Conservation (phyloP, 2,888 invertebrate species). For the Diarsia mendica region DNA sequence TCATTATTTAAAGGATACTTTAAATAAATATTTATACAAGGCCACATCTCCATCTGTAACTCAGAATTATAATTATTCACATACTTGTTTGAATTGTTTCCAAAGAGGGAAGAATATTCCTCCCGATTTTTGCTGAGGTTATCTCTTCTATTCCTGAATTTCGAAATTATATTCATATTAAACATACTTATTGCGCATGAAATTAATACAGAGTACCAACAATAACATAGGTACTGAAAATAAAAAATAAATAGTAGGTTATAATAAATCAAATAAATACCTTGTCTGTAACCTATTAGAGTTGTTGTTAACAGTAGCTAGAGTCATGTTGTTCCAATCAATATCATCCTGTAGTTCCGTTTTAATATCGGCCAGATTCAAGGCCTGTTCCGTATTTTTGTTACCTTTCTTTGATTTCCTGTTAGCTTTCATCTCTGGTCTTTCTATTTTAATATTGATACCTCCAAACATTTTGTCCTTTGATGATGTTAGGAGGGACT, state of each 20-base stretch:
- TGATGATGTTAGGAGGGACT: constrained; percentile 68
- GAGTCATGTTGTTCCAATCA: constrained; percentile 87
- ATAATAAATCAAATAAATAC: constrained; percentile 66
- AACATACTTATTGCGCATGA: constrained; percentile 37
- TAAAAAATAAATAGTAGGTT: neutral
- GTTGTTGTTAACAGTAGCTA: constrained; percentile 86
- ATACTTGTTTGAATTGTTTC: constrained; percentile 88
- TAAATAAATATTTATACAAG: constrained; percentile 81
- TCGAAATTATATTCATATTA: constrained; percentile 72
- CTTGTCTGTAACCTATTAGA: constrained; percentile 84
- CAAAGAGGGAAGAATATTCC: constrained; percentile 84
- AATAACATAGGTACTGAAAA: neutral
- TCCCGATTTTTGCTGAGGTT: constrained; percentile 85
- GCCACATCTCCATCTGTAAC: constrained; percentile 62
- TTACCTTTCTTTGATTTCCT: constrained; percentile 81
- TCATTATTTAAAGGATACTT: constrained; percentile 41
- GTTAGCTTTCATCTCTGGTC: constrained; percentile 69
- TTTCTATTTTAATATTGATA: constrained; percentile 85
- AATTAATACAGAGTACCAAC: too few species aligned
- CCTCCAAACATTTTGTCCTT: constrained; percentile 87
- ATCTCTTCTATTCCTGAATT: constrained; percentile 88
- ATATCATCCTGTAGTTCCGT: constrained; percentile 87
- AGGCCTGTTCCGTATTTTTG: constrained; percentile 70
- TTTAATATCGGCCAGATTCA: constrained; percentile 85
- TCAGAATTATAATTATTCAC: constrained; percentile 74